Evolutionary conservation across 1,140 invertebrate species (phyloP).

Genomic region (Amyelois transitella): DNA sequence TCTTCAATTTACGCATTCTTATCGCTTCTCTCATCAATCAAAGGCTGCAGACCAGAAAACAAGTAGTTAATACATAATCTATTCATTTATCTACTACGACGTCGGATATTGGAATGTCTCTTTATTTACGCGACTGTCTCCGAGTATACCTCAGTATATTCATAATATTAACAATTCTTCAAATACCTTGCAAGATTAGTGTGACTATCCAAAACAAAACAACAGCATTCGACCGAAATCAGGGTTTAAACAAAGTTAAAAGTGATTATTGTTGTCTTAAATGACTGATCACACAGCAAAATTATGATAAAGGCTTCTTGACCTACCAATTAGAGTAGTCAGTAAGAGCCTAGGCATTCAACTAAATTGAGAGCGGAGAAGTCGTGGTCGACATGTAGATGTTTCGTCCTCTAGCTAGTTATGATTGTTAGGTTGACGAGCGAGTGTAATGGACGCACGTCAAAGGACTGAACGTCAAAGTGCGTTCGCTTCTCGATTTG

Average conservation of each 20-base stretch:
- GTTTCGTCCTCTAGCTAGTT: slow-evolving; percentile 14
- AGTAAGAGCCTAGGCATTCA: background rate
- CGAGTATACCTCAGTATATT: background rate
- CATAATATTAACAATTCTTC: background rate
- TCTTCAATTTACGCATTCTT: background rate
- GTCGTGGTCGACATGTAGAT: background rate
- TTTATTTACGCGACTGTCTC: background rate
- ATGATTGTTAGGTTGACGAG: no score
- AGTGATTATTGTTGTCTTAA: no score
- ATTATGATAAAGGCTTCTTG: no score
- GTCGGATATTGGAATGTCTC: background rate
- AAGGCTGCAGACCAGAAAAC: background rate
- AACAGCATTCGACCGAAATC: no score
- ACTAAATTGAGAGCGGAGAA: background rate
- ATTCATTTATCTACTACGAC: background rate
- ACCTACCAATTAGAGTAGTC: no score
- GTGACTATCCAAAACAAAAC: no score
- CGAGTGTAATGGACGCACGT: slow-evolving; percentile 14
- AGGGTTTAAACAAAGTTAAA: no score
- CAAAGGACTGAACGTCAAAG: slow-evolving; percentile 34
- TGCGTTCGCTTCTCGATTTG: slow-evolving; percentile 49
- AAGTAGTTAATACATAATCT: background rate
- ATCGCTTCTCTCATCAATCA: background rate
- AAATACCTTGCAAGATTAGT: no score
- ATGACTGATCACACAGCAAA: no score